A percentile compares a stretch with the other conserved stretches of the same genome.
Evolutionary conservation across 2,797 vertebrate genomes (phyloP).

Genomic region (Aratinga solstitialis): DNA sequence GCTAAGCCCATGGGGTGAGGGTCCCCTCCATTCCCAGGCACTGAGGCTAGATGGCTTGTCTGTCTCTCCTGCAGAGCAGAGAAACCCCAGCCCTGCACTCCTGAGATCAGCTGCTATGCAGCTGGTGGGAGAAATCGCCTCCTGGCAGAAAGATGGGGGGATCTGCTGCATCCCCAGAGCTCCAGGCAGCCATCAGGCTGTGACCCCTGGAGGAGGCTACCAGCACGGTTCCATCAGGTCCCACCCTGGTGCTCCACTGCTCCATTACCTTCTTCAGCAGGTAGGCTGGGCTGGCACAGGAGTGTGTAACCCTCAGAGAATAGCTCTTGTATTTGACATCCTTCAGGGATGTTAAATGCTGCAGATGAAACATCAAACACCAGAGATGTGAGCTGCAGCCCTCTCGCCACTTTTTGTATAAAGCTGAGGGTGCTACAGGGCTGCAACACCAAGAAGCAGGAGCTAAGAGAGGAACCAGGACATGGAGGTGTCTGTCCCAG

Average conservation of each 20-base stretch:
- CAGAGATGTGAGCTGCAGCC: neutral
- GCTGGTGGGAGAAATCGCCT: neutral
- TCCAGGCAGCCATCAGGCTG: neutral
- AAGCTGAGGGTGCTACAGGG: neutral
- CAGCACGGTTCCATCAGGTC: neutral
- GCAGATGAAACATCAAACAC: neutral
- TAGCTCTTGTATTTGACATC: neutral
- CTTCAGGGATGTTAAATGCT: neutral
- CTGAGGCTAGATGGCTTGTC: constrained; percentile 1
- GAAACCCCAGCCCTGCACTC: neutral
- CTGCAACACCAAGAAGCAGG: neutral
- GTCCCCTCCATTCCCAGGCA: neutral
- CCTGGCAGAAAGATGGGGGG: neutral
- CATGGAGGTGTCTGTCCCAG: accelerated
- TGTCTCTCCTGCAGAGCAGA: constrained; percentile 37
- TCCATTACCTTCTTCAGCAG: neutral
- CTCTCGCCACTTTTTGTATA: neutral
- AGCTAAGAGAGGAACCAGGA: neutral
- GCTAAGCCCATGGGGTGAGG: neutral
- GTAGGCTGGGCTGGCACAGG: neutral
- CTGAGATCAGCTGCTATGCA: neutral
- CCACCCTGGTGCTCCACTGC: neutral
- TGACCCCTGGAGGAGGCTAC: neutral
- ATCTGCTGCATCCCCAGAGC: accelerated
- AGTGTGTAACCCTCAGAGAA: neutral